Percentiles rank a stretch among this genome's conserved stretches.
phyloP scores from a whole-genome alignment of 2,797 vertebrate genomes.

The Typhlichthys eigenmanni region DNA sequence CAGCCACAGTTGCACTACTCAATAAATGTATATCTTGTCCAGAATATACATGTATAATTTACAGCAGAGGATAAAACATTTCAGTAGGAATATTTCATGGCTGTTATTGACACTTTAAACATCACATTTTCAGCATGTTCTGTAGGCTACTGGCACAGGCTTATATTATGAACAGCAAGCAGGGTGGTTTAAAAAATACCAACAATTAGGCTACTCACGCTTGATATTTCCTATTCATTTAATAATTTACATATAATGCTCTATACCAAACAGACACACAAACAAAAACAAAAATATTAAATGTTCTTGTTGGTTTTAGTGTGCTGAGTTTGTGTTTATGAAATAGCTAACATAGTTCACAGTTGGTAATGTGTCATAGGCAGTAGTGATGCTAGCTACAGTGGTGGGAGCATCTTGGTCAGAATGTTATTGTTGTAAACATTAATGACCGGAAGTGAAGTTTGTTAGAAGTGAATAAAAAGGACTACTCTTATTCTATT shows the following conservation, averaged over 20 bases:
- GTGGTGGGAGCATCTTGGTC: constrained; percentile 1
- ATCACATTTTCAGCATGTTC: constrained; percentile 48
- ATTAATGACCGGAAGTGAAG: constrained; percentile 76
- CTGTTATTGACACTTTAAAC: constrained; percentile 43
- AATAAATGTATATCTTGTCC: constrained; percentile 39
- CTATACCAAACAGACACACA: constrained; percentile 1
- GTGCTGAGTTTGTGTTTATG: constrained; percentile 9
- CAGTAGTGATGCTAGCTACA: constrained; percentile 5
- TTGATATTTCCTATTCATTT: neutral
- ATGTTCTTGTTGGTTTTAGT: too few relatives aligned
- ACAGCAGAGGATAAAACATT: constrained; percentile 55
- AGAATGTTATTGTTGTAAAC: constrained; percentile 63
- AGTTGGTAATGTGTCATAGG: constrained; percentile 53
- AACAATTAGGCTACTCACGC: constrained; percentile 35
- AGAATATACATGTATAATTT: constrained; percentile 41
- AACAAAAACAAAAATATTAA: neutral
- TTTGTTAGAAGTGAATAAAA: constrained; percentile 53
- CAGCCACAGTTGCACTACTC: constrained; percentile 66
- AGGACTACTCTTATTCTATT: constrained; percentile 48
- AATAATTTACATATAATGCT: constrained; percentile 1
- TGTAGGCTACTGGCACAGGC: constrained; percentile 52
- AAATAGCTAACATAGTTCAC: constrained; percentile 35
- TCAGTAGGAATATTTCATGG: constrained; percentile 39
- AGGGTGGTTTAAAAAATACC: constrained; percentile 41
- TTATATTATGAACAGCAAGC: constrained; percentile 65